Evolutionary conservation across 2,113 vertebrate genomes (phyloP), one percentile per base, ranked within the genome.

Genomic region (Pelodiscus sinensis): DNA sequence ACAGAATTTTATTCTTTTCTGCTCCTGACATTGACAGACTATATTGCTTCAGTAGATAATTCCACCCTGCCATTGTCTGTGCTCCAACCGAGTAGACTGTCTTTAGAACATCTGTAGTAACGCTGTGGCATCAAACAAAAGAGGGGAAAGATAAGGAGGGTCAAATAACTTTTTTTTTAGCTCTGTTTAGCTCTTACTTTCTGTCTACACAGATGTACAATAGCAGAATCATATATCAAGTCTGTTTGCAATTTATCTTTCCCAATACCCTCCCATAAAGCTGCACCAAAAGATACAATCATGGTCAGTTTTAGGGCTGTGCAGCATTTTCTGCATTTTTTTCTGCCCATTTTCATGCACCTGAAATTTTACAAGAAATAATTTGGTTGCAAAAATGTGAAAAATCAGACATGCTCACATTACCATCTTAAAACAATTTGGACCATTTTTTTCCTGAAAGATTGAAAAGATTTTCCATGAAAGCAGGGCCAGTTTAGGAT

Each of bases 1-100:
- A 94, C 11, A 96, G 85, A 78, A 96, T 97, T 82, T 95, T 96
- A 52, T 88, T 86, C 90, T 97, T 94, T 82, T 94, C 89, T 83
- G 93, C 73, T 57, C 62, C 78, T 25, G 83, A 93, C 71, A 85
- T 31, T 9, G 93, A 97, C 56, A 91, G n/a, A 51, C 51, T 38
- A 58, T 96, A 96, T 58, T 83, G 75, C 31, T 96, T 68, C 57
- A 95, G 89, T 54, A 94, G 92, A 31, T 87, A 95, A 83, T 95
- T 92, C 95, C 94, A 95, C 73, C 94, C 93, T 87, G 56, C 51
- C 87, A 54, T 78, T 62, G n/a, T 93, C 62, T 92, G 94, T 89
- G 94, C 89, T 81, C 92, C 90, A 87, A 89, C 51, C 9, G 92
- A 90, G 57, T 77, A 90, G 3, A 91, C 80, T 50, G 81, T 86